phyloP scores from a whole-genome alignment of 1,140 invertebrate species.

The Micrasema longulum region DNA sequence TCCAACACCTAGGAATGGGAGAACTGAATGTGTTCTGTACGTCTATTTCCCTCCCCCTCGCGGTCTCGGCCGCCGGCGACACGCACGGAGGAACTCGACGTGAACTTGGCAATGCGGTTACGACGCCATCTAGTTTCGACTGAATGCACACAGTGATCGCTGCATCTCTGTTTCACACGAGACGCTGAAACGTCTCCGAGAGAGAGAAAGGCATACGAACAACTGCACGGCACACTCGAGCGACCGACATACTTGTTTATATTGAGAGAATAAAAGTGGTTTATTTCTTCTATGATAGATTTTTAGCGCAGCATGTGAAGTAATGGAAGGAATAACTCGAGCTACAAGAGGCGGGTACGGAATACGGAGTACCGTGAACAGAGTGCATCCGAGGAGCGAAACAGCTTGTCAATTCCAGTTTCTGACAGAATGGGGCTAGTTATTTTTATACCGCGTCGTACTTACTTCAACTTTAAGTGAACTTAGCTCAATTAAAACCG shows the following conservation, averaged over 20 bases:
- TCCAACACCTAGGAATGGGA: not conserved
- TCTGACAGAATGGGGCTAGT: too few relatives aligned
- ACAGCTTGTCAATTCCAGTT: too few relatives aligned
- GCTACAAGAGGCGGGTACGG: too few relatives aligned
- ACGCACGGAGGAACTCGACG: conserved; percentile 37
- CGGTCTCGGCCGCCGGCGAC: conserved; percentile 30
- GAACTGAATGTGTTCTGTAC: not conserved
- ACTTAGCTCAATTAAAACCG: too few relatives aligned
- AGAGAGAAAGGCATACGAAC: conserved; percentile 5
- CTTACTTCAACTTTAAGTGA: too few relatives aligned
- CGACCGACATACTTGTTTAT: conserved; percentile 31
- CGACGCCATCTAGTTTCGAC: conserved; percentile 39
- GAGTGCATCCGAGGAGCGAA: too few relatives aligned
- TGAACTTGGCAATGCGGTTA: conserved; percentile 44
- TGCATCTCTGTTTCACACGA: conserved; percentile 17
- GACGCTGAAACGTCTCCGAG: not conserved
- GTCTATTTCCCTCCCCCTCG: not conserved
- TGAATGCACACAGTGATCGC: conserved; percentile 37
- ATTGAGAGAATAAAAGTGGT: conserved; percentile 40
- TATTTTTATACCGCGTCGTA: too few relatives aligned
- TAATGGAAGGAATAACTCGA: not conserved
- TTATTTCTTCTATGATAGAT: conserved; percentile 43
- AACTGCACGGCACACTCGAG: conserved; percentile 37
- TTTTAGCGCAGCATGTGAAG: conserved; percentile 27
- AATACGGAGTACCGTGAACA: too few relatives aligned